Base-by-base conservation (phyloP, 2,888 invertebrate genomes). In the Drosophila subquinaria region DNA sequence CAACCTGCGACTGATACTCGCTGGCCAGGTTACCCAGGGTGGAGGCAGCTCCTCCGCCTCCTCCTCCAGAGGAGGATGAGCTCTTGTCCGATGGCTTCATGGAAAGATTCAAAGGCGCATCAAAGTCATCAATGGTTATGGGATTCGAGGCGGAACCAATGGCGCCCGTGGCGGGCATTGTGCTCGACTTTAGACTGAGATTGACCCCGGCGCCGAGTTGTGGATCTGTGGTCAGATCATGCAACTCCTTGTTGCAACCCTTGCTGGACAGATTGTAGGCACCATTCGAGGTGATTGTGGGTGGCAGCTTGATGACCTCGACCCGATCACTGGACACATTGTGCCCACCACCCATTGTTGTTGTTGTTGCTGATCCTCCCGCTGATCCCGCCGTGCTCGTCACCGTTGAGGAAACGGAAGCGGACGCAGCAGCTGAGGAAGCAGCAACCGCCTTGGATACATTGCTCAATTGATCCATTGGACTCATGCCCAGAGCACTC, bases 91-190 rank as follows among this genome's bases (percentile, higher is more conserved):
- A 85, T 0, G 96, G 96, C 92, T 97, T 97, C 77, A 97, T 94
- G 2, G 97, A 97, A 17, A 97, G 94, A 93, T 97, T 97, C 23
- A 97, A 94, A 0, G 97, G 97, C 1, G 96, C 95, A 86, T 97
- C 97, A 4, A 95, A 94, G 68, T 94, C 95, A 52, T 95, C 95
- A 60, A 93, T 93, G 36, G 93, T 91, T 8, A 91, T 92, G 79
- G 92, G 91, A 85, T 88, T 92, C 69, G 92, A 92, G 78, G 90
- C 92, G 23, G 90, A 81, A n/a, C 89, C 90, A 40, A 87, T 84
- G 47, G 87, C 81, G 13, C 84, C 83, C 51, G 73, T 75, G 5
- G 73, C 67, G 0, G 82, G 69, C 61, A 77, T 55, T 4, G 65
- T 53, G 42, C 76, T 79, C 42, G 91, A 76, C 73, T 93, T 93